Base-by-base conservation (phyloP, 2,888 invertebrate genomes). In the Steinernema carpocapsae region DNA sequence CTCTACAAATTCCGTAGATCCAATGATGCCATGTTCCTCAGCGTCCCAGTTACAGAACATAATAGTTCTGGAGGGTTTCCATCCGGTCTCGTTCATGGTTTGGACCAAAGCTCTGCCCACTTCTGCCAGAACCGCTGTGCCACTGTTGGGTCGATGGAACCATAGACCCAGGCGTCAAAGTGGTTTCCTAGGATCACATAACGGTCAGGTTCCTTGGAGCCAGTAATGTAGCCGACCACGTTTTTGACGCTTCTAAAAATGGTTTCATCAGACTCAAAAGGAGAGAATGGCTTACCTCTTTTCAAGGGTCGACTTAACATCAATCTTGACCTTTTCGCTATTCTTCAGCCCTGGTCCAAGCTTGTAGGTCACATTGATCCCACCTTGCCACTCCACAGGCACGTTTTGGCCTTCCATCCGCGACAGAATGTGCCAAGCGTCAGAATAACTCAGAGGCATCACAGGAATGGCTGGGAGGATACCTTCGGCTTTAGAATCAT, bases 151-250 rank as follows among this genome's bases (percentile, higher is more conserved):
- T 90, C 90, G 26, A 89, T 84, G n/a, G 79, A 73, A 0, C 90
- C 90, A 59, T 88, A 88, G 43, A 88, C 88, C 90, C 90, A 91
- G 43, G 90, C 89, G 80, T 90, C 90, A 52, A 89, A 86, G 80
- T 91, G 90, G 81, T 90, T 91, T 14, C 90, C 90, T 2, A 90
- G 76, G 74, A 91, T 79, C 7, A 90, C 89, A 81, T 90, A 90
- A 2, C 90, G 85, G 82, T 90, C 90, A 87, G 87, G 85, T 73
- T 89, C 88, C 52, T 84, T 82, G 3, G 74, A 73, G 4, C 89
- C 89, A 0, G 80, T 78, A 26, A 88, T 82, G 48, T 84, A 83
- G 1, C 88, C 89, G 70, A 89, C 81, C 22, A 89, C 88, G 78
- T 89, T 89, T 43, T 85, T 78, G 43, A 88, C 87, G 32, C 74